These are phyloP conservation scores for Hemistola chrysoprasaria DNA, from an alignment of 2,888 invertebrate species.

Conservation along the genomic window DNA sequence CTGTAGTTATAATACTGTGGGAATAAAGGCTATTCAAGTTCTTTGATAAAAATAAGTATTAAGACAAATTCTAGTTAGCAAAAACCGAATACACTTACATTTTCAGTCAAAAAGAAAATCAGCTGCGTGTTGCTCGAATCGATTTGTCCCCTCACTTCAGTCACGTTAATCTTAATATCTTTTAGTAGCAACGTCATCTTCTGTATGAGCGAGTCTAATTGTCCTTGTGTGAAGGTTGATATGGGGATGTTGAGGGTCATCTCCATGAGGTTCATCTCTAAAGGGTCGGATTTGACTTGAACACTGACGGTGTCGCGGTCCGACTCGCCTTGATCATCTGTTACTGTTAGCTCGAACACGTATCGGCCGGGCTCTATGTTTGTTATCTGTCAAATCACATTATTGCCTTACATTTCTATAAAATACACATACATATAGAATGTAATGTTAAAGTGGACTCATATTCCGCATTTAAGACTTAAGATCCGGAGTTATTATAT, in stretches of 20 bases:
- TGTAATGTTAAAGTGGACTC: too few species aligned
- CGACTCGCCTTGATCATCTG: constrained; percentile 93
- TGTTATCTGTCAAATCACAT: too few species aligned
- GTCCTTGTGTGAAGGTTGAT: constrained; percentile 73
- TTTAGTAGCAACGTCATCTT: constrained; percentile 90
- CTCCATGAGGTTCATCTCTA: constrained; percentile 89
- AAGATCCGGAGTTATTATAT: too few species aligned
- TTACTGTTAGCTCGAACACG: constrained; percentile 93
- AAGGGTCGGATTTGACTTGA: constrained; percentile 89
- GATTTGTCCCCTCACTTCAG: constrained; percentile 81
- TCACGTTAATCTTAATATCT: constrained; percentile 84
- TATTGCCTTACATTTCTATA: too few species aligned
- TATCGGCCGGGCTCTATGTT: constrained; percentile 94
- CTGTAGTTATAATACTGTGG: too few species aligned
- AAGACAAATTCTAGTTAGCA: too few species aligned
- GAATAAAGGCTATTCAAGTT: too few species aligned
- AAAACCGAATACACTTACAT: too few species aligned
- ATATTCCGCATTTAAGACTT: too few species aligned
- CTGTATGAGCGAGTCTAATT: constrained; percentile 89
- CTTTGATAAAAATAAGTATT: too few species aligned
- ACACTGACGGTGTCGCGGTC: constrained; percentile 92
- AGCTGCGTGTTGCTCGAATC: constrained; percentile 84
- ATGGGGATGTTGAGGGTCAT: constrained; percentile 90
- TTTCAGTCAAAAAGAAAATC: constrained; percentile 86
- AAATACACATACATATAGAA: too few species aligned